Base-by-base conservation (phyloP, 2,113 vertebrate species). In the Nerophis ophidion region DNA sequence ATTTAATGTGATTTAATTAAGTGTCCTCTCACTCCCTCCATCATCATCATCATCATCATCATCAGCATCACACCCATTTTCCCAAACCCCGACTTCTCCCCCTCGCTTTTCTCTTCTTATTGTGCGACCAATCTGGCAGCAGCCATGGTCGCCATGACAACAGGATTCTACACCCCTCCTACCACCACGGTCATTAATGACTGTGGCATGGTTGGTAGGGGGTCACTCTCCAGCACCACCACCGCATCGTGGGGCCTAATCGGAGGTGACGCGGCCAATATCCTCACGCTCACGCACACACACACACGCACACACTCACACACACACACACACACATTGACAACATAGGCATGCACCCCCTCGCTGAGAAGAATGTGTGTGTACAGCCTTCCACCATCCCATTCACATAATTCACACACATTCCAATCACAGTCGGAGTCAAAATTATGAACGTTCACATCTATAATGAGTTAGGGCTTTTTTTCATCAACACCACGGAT, bases 51-150 rank as follows among this genome's bases (percentile, higher is more conserved):
- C 26, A 26, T 26, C 26, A 26, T 26, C 26, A 26, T 26, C 26
- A 59, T 61, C 48, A 35, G 16, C 42, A 57, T 68, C 68, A 57
- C 66, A 54, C 63, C 70, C 76, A 63, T 13, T 63, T 51, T 56
- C 57, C 81, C 80, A 77, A 75, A 74, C 75, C 65, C 72, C 54
- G 38, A 16, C 36, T 33, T 56, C 15, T 36, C 65, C 46, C 68
- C 47, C 63, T 45, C 48, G 15, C 75, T 53, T 55, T 78, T 81
- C 80, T 75, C 81, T 78, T 77, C 66, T 81, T 88, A 83, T 67
- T 83, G 83, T 83, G 40, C 4, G 85, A 80, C 71, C 75, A 65
- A 79, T 86, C 90, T 90, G 89, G 89, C 88, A 89, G 87, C 67
- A 68, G 78, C 79, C 52, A n/a, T 8, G 66, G 88, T 91, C 88